A percentile compares a stretch with the other conserved stretches of the same genome.
Conservation (phyloP, 1,140 invertebrate species). For the Cyphomyrmex costatus region DNA sequence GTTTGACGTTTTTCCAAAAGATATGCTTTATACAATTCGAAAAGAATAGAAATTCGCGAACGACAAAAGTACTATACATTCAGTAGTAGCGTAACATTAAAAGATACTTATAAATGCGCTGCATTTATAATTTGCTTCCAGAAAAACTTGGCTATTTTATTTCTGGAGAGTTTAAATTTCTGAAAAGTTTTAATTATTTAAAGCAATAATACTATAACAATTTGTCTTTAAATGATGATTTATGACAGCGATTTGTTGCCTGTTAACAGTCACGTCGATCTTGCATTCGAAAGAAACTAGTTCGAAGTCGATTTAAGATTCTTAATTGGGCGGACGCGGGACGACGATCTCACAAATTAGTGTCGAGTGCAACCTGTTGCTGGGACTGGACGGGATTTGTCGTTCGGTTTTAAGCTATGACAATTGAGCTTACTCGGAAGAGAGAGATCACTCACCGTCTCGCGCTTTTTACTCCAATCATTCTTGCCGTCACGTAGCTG, state of each 20-base stretch:
- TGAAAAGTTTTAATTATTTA: not conserved
- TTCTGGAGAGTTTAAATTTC: not conserved
- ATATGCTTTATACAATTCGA: not conserved
- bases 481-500: conserved; percentile 58
- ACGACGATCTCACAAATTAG: conserved; percentile 60
- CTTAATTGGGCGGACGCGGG: conserved; percentile 47
- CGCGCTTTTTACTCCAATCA: conserved; percentile 31
- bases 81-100: not conserved
- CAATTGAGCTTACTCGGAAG: conserved; percentile 34
- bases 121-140: not conserved
- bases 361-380: conserved; percentile 56
- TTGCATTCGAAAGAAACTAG: conserved; percentile 26
- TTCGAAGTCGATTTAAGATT: conserved; percentile 45
- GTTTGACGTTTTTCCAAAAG: not conserved
- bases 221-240: not conserved
- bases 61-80: not conserved
- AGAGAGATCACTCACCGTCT: conserved; percentile 43
- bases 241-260: not conserved
- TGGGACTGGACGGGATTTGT: not conserved
- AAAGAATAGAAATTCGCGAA: conserved; percentile 3
- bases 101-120: not conserved
- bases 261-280: not conserved
- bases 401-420: conserved; percentile 22
- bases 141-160: not conserved
- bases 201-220: not conserved